Conservation (phyloP, 2,888 invertebrate genomes). For the Scaptomyza caliginosa region DNA sequence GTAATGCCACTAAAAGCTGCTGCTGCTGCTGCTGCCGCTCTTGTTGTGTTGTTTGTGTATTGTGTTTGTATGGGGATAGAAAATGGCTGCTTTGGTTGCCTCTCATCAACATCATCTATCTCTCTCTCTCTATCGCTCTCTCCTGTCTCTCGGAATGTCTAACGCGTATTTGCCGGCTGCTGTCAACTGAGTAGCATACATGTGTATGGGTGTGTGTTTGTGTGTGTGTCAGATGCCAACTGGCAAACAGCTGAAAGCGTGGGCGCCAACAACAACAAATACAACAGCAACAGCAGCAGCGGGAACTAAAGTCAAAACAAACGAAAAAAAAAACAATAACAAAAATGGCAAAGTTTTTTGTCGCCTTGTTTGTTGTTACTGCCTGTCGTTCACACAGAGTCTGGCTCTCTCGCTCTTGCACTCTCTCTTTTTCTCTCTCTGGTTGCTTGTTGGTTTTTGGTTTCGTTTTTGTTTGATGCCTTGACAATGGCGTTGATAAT, state of each 20-base stretch:
- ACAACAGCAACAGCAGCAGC: slow-evolving; percentile 1
- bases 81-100: slow-evolving; percentile 54
- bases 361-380: slow-evolving; percentile 22
- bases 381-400: neutral
- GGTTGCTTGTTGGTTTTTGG: slow-evolving; percentile 18
- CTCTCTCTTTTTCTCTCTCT: neutral
- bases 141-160: slow-evolving; percentile 59
- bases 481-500: slow-evolving; percentile 78
- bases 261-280: slow-evolving; percentile 30
- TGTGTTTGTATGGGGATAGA: slow-evolving; percentile 32
- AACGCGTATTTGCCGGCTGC: slow-evolving; percentile 52
- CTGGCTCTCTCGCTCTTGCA: neutral
- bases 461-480: slow-evolving; percentile 49
- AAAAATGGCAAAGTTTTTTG: slow-evolving; percentile 47
- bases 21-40: slow-evolving; percentile 24
- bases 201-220: neutral
- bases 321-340: slow-evolving; percentile 54
- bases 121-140: neutral
- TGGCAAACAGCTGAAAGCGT: slow-evolving; percentile 42
- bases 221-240: slow-evolving; percentile 39
- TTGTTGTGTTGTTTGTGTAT: slow-evolving; percentile 11
- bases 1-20: slow-evolving; percentile 17
- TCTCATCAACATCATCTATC: slow-evolving; percentile 28
- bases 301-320: slow-evolving; percentile 38
- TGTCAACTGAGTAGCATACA: slow-evolving; percentile 26